Evolutionary conservation across 2,888 invertebrate species (phyloP), one percentile per base, ranked within the genome.

Genomic region (Platycheirus albimanus): DNA sequence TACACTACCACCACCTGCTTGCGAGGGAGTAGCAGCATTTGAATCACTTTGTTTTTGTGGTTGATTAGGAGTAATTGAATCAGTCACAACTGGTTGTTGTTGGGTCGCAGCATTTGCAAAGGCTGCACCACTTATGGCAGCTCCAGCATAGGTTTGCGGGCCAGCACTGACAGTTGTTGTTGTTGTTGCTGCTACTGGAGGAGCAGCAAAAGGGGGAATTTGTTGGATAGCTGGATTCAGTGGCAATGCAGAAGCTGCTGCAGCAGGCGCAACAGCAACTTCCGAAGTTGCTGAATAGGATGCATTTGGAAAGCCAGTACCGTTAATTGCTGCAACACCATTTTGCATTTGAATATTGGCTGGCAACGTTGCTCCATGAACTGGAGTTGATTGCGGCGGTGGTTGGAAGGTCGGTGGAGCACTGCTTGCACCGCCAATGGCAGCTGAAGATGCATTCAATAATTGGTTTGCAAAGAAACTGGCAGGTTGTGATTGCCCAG

Each of bases 321-420:
- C 54, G 33, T 61, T 41, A 51, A 30, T 17, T n/a, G 64, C 87
- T 89, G 75, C 86, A 72, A 83, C 77, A 45, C 87, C 87, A 72
- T 87, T 88, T 79, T 88, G 88, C 63, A 87, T 86, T 45, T 85
- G 86, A 19, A 89, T 84, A 72, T 87, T 88, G 24, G 86, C 85
- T 19, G 89, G 88, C 63, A 89, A 81, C 3, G 88, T 87, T 24
- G 87, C 85, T 67, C 87, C 87, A 69, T 88, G 88, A n/a, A 66
- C 49, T 80, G 86, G 86, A 51, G 84, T 69, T 52, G 86, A 56
- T 51, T 87, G 89, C 38, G 87, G 87, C 30, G 87, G 87, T 75
- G 87, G 87, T 75, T 87, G 74, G 36, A 67, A 45, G 70, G 67
- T 87, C 92, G 92, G 85, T 92, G 92, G 89, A 92, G 92, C 89